A percentile compares a stretch with the other conserved stretches of the same genome.
These are phyloP conservation scores for Illadopsis cleaveri DNA, from an alignment of 2,113 vertebrate genomes.

Conservation along the genomic window DNA sequence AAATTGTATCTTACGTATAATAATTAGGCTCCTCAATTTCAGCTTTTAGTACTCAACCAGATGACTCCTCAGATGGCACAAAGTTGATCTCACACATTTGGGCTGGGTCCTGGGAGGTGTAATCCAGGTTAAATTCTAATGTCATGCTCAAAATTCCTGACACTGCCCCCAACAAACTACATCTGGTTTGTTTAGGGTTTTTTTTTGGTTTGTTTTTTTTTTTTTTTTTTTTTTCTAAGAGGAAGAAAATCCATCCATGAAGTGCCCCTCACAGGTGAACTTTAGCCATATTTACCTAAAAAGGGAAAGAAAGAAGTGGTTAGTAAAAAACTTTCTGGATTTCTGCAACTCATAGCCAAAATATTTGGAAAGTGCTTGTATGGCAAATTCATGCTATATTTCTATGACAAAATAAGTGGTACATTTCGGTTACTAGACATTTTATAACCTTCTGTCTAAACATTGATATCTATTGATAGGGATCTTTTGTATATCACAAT, in stretches of 20 bases:
- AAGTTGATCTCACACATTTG: neutral
- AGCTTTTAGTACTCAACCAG: neutral
- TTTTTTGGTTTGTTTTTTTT: neutral
- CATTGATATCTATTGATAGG: neutral
- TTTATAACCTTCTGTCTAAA: neutral
- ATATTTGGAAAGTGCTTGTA: neutral
- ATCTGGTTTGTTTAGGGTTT: neutral
- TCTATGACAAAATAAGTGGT: neutral
- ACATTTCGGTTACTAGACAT: neutral
- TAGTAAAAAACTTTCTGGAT: neutral
- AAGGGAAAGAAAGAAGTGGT: neutral
- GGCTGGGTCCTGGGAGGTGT: accelerated
- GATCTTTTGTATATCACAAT: neutral
- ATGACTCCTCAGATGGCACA: neutral
- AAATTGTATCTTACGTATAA: neutral
- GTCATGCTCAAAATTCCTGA: neutral
- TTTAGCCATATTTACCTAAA: neutral
- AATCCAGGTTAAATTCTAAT: neutral
- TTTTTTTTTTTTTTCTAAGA: neutral
- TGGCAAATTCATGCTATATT: neutral
- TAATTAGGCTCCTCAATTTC: neutral
- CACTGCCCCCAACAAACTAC: neutral
- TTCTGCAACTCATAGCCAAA: neutral
- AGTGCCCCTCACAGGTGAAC: neutral
- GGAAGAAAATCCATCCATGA: neutral